Conservation (phyloP, 2,113 vertebrate species). For the Ursus arctos region DNA sequence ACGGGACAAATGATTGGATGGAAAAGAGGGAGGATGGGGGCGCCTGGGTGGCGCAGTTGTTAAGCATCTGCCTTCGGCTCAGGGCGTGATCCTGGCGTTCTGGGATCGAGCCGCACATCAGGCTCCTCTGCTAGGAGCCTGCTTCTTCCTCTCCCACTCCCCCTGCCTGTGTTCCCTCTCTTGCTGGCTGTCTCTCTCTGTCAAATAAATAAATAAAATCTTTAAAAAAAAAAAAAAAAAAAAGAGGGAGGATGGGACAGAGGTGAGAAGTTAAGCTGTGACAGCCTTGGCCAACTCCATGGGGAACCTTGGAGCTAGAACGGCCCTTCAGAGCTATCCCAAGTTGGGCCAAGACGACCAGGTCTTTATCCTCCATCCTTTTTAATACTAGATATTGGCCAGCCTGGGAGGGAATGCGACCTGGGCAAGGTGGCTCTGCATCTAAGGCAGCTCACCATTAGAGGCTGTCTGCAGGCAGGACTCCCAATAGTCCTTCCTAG, state of each 20-base stretch:
- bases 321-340: background rate
- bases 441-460: background rate
- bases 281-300: background rate
- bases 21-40: background rate
- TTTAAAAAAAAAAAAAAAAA: too few relatives aligned
- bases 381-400: background rate
- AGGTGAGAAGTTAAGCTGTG: constrained; percentile 48
- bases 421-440: background rate
- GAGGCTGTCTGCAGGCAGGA: background rate
- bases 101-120: too few relatives aligned
- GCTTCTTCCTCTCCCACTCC: too few relatives aligned
- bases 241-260: background rate
- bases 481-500: background rate
- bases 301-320: background rate
- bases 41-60: too few relatives aligned
- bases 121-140: too few relatives aligned
- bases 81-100: too few relatives aligned
- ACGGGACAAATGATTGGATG: background rate
- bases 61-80: too few relatives aligned
- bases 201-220: too few relatives aligned
- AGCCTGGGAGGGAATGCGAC: background rate
- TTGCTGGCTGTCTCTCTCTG: too few relatives aligned
- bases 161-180: too few relatives aligned
- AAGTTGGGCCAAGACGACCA: background rate
- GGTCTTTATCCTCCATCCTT: background rate